Base-by-base conservation (phyloP, 2,797 vertebrate genomes). In the Rhadinocentrus ornatus region DNA sequence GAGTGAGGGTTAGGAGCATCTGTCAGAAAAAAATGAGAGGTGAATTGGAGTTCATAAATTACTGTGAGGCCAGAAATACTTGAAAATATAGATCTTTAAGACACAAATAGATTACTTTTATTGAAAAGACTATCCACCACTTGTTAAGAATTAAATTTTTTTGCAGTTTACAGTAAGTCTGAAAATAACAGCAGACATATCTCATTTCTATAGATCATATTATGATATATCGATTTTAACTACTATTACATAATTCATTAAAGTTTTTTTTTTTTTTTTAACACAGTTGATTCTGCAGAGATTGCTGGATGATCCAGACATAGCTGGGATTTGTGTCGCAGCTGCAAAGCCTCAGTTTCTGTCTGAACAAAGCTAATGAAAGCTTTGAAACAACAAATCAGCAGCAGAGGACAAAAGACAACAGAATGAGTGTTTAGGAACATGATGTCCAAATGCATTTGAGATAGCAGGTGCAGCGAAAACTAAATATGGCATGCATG, bases 401-500 rank as follows among this genome's bases (percentile, higher is more conserved):
- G 58, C 75, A 65, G 41, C 62, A 50, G 39, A 41, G 68, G 66
- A 81, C 66, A 58, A 77, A 83, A 66, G 60, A 79, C 59, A 66
- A 64, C 50, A 71, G 66, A 73, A 74, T 73, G 55, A 78, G 77
- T 76, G 75, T 66, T 86, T 65, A 57, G 35, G 37, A 77, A 78
- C 64, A 69, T 9, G 8, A 34, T 60, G 77, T 76, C 77, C 62
- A 50, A 69, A 73, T 81, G 77, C 59, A 75, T 72, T 82, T 80
- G 59, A 32, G 48, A 29, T 44, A 5, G 75, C 73, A 76, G 75
- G 73, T 81, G 81, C 64, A 65, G 59, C 4, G 52, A 76, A 78
- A 81, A 85, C 61, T 53, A 75, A 82, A 81, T 66, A 77, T 77
- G 65, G 76, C 71, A 77, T 64, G 29, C 71, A 37, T 72, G 75